Evolutionary conservation across 2,113 vertebrate species (phyloP), one percentile per base, ranked within the genome.

Genomic region (Oncorhynchus mykiss): DNA sequence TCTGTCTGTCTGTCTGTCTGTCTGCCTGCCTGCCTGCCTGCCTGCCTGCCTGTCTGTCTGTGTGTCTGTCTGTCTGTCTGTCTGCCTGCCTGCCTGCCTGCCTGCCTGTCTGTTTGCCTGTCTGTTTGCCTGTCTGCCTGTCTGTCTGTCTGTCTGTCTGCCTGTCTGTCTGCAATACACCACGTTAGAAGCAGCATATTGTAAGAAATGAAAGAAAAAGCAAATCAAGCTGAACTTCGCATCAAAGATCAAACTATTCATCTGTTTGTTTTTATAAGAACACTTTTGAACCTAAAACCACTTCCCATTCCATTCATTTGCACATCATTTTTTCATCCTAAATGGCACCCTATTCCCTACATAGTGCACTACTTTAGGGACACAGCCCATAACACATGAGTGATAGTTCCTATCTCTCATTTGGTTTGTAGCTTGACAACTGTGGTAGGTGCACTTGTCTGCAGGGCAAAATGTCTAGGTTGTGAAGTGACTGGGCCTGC

Each of bases 201-300:
- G 73, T 25, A 85, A 80, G 74, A 81, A 74, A 80, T 72, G 67
- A 12, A 82, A 11, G 1, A 24, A 75, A 9, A 75, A 51, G 9
- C 54, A 24, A 57, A 27, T 20, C n/a, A 74, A 68, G 78, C 78
- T 59, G 49, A 54, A 51, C 13, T 4, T 31, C n/a, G 39, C 66
- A 60, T 70, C 29, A 13, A 60, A 29, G 73, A 67, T 5, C 14
- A 16, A 67, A 89, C 76, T 73, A 74, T 71, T 81, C 73, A 48
- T 78, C 76, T 62, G 76, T 78, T 86, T 85, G 81, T 79, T 78
- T 87, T 85, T 79, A 75, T 90, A 88, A 92, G 88, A 91, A 90
- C 91, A 92, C 89, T 90, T 88, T 89, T 79, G 86, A 86, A 66
- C 84, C 86, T 77, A 84, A 73, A 29, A 29, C 78, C 78, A 51